Base-by-base conservation (phyloP, 2,888 invertebrate genomes). In the Lymantria monacha region DNA sequence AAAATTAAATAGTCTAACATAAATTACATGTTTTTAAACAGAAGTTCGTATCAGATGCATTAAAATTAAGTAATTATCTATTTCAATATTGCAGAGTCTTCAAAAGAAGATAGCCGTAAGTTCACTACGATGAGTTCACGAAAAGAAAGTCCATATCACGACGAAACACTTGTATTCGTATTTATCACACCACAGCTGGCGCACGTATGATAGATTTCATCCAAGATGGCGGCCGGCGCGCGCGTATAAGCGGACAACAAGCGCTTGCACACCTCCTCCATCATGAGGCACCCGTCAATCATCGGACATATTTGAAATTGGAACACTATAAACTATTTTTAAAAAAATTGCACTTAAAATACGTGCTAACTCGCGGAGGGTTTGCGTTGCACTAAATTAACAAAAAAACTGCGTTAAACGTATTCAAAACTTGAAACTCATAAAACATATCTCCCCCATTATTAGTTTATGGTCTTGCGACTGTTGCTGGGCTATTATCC, bases 371-470 rank as follows among this genome's bases (percentile, higher is more conserved):
- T 74, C 79, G 66, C 63, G 70, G 72, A 80, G 79, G 79, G 81
- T 83, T 79, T 83, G 79, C 66, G 73, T 71, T 76, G 79, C 72
- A 91, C 90, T 91, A 87, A 90, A 83, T 76, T 71, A 72, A 79
- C 79, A 85, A 87, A 90, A 87, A 87, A 81, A n/a, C n/a, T 57
- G 57, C 60, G 64, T 71, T 72, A 72, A 79, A 72, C 81, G 83
- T 84, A 89, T 90, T 88, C 87, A 88, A 84, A 90, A 86, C 84
- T 85, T 76, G 83, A 81, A 83, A 80, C 74, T 80, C 88, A 90
- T 90, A 90, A 91, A 91, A 87, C 86, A 90, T 87, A 84, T 73
- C 87, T 91, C 90, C 90, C 91, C 90, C 86, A 89, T 90, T 91
- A 91, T 91, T 91, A 89, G 89, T 90, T 88, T 89, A 89, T 87